phyloP scores from a whole-genome alignment of 2,113 vertebrate genomes.

The Podiceps cristatus region DNA sequence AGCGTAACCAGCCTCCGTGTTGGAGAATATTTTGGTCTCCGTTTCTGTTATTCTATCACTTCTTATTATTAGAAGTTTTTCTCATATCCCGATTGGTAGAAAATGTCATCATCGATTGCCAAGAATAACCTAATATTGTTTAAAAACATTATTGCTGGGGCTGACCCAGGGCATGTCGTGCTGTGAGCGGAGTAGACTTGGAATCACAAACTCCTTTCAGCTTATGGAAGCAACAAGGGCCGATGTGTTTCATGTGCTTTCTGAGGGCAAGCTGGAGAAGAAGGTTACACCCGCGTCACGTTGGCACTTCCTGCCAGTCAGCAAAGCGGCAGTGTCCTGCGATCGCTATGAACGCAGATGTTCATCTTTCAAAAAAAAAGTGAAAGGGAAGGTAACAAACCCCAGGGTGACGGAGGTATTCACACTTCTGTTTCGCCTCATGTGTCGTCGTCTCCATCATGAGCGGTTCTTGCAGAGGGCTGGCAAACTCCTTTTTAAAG shows the following conservation, averaged over 20 bases:
- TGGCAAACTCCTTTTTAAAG: neutral
- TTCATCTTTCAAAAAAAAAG: neutral
- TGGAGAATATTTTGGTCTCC: neutral
- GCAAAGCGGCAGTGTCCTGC: neutral
- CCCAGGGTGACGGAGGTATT: fast-evolving
- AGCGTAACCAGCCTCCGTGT: neutral
- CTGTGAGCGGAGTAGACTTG: slow-evolving; percentile 10
- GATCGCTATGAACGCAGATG: neutral
- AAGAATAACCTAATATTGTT: slow-evolving; percentile 59
- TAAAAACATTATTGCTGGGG: slow-evolving; percentile 50
- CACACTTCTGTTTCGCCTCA: neutral
- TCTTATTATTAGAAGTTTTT: slow-evolving; percentile 36
- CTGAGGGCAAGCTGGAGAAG: neutral
- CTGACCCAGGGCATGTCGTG: slow-evolving; percentile 54
- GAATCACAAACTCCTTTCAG: slow-evolving; percentile 27
- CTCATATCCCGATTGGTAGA: slow-evolving; percentile 51
- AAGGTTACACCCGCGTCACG: neutral
- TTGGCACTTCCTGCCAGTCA: neutral
- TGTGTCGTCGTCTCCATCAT: neutral
- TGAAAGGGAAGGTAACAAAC: neutral
- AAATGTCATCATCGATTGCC: slow-evolving; percentile 4
- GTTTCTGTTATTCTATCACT: slow-evolving; percentile 12
- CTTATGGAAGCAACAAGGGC: neutral
- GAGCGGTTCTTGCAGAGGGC: neutral
- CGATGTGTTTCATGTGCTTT: neutral